These are phyloP conservation scores for Drosophila pectinifera DNA, from an alignment of 1,140 invertebrate genomes.

Conservation along the genomic window DNA sequence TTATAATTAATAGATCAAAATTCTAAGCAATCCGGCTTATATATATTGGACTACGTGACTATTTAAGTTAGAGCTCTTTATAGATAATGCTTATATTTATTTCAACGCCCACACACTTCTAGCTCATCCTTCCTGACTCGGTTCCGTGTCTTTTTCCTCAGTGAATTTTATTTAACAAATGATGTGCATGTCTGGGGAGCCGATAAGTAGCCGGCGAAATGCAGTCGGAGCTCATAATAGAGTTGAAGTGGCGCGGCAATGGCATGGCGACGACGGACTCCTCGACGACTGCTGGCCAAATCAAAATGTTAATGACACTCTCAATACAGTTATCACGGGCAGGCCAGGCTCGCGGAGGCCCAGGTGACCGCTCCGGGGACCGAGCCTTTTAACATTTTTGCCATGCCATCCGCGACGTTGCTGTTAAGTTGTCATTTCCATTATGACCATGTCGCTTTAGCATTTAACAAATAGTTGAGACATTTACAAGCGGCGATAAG, in stretches of 20 bases:
- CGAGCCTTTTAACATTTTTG: conserved; percentile 80
- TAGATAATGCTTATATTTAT: too few species aligned
- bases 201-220: conserved; percentile 62
- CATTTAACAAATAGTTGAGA: conserved; percentile 85
- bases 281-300: conserved; percentile 51
- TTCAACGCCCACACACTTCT: not conserved
- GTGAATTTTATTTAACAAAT: conserved; percentile 76
- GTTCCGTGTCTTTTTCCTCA: not conserved
- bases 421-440: conserved; percentile 84
- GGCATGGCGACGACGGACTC: not conserved
- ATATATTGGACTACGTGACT: too few species aligned
- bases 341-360: not conserved
- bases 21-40: too few species aligned
- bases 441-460: conserved; percentile 84
- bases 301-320: conserved; percentile 85
- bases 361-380: conserved; percentile 19
- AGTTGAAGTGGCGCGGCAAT: conserved; percentile 43
- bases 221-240: conserved; percentile 59
- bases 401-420: conserved; percentile 42
- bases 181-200: conserved; percentile 68
- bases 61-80: not conserved
- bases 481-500: conserved; percentile 82
- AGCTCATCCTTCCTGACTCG: too few species aligned
- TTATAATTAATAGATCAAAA: too few species aligned
- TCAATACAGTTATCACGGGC: conserved; percentile 80